Conservation (phyloP, 64 coral and sea anemone genomes). For the Actinia tenebrosa region DNA sequence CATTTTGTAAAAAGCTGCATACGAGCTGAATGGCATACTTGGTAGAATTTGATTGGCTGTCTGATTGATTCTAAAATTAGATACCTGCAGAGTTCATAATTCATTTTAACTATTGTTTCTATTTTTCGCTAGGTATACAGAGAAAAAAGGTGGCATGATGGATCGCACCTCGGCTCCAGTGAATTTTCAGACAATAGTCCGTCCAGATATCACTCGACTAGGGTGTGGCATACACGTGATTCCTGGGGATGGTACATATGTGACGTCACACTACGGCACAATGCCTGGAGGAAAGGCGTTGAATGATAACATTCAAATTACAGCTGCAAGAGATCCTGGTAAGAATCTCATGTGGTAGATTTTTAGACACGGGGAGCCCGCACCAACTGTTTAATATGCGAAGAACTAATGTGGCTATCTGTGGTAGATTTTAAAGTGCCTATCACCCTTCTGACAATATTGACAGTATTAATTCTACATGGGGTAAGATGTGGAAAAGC, state of each 20-base stretch:
- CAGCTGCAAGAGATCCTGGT: not conserved
- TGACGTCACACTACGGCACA: conserved; percentile 35
- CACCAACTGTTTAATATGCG: too few relatives aligned
- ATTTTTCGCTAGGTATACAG: conserved; percentile 1
- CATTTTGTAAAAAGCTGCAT: too few relatives aligned
- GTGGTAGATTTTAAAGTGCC: too few relatives aligned
- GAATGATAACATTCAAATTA: not conserved
- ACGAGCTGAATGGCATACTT: too few relatives aligned
- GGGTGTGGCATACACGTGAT: conserved; percentile 57
- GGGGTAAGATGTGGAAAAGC: too few relatives aligned
- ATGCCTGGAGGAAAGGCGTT: not conserved
- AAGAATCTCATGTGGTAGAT: not conserved
- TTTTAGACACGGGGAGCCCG: too few relatives aligned
- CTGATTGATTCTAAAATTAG: too few relatives aligned
- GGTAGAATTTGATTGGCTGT: too few relatives aligned
- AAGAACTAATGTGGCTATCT: too few relatives aligned
- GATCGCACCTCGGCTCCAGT: not conserved
- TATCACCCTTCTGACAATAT: too few relatives aligned
- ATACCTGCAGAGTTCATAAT: not conserved
- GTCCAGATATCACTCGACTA: conserved; percentile 11
- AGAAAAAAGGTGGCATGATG: not conserved
- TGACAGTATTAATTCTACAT: too few relatives aligned
- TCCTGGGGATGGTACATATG: conserved; percentile 58
- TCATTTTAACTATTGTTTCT: not conserved
- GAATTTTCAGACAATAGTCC: conserved; percentile 25